phyloP scores from a whole-genome alignment of 2,888 invertebrate genomes.

The Nephrocerus scutellatus region DNA sequence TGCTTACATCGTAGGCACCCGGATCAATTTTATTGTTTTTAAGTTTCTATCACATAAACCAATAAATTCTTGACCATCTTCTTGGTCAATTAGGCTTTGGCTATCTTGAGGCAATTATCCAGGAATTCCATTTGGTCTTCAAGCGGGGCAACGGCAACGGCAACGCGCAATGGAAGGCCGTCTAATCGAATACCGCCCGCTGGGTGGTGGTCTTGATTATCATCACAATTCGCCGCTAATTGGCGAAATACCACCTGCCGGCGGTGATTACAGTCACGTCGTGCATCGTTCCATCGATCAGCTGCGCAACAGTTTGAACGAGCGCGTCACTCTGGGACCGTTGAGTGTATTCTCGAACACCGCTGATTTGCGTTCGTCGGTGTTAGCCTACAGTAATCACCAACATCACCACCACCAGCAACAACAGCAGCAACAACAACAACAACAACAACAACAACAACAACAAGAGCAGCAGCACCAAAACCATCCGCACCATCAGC shows the following conservation, averaged over 20 bases:
- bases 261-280: constrained; percentile 57
- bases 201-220: constrained; percentile 57
- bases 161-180: constrained; percentile 51
- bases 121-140: not conserved
- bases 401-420: constrained; percentile 23
- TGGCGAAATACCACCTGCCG: constrained; percentile 56
- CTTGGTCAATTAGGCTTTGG: constrained; percentile 26
- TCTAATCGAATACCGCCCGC: constrained; percentile 54
- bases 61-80: constrained; percentile 19
- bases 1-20: too few relatives aligned
- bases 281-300: constrained; percentile 62
- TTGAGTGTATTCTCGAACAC: constrained; percentile 45
- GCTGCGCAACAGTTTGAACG: constrained; percentile 55
- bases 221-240: constrained; percentile 60
- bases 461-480: constrained; percentile 32
- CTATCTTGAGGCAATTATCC: constrained; percentile 9
- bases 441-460: constrained; percentile 49
- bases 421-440: constrained; percentile 25
- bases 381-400: constrained; percentile 42
- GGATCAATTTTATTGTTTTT: too few relatives aligned
- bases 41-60: too few relatives aligned
- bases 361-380: constrained; percentile 41
- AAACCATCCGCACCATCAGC: constrained; percentile 23
- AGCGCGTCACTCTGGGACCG: constrained; percentile 53
- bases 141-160: constrained; percentile 12